phyloP scores from a whole-genome alignment of 2,797 vertebrate species.

The Anas flavirostris region DNA sequence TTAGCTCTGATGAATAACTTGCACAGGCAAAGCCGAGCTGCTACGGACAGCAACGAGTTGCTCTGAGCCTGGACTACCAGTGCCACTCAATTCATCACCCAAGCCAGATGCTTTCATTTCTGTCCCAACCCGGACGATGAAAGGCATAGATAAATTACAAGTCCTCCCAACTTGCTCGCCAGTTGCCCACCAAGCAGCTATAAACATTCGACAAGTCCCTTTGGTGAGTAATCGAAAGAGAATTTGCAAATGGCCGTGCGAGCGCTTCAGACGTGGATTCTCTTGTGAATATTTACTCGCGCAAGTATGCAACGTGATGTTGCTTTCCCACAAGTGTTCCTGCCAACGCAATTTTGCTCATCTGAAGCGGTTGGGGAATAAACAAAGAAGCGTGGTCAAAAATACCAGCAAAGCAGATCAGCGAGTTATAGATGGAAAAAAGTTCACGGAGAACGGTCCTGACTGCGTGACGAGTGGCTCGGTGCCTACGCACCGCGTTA shows the following conservation, averaged over 20 bases:
- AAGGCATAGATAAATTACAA: not conserved
- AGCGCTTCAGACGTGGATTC: not conserved
- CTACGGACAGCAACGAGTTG: not conserved
- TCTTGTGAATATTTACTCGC: conserved; percentile 34
- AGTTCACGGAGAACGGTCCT: not conserved
- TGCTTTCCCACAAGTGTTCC: conserved; percentile 59
- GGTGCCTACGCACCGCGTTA: not conserved
- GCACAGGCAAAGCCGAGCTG: not conserved
- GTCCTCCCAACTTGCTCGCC: not conserved
- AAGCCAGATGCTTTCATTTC: not conserved
- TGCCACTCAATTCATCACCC: conserved; percentile 12
- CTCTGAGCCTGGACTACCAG: not conserved
- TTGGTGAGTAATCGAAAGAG: conserved; percentile 15
- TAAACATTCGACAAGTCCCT: not conserved
- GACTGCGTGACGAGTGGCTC: not conserved
- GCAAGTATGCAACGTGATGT: not conserved
- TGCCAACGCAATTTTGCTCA: conserved; percentile 32
- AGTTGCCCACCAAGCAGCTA: conserved; percentile 42
- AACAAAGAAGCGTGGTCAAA: conserved; percentile 26
- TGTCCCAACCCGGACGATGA: not conserved
- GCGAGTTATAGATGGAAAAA: not conserved
- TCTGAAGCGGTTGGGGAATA: not conserved
- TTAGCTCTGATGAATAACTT: not conserved
- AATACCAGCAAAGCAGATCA: not conserved
- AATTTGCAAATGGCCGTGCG: not conserved